Base-by-base conservation (phyloP, 2,113 vertebrate genomes). In the Steatornis caripensis region DNA sequence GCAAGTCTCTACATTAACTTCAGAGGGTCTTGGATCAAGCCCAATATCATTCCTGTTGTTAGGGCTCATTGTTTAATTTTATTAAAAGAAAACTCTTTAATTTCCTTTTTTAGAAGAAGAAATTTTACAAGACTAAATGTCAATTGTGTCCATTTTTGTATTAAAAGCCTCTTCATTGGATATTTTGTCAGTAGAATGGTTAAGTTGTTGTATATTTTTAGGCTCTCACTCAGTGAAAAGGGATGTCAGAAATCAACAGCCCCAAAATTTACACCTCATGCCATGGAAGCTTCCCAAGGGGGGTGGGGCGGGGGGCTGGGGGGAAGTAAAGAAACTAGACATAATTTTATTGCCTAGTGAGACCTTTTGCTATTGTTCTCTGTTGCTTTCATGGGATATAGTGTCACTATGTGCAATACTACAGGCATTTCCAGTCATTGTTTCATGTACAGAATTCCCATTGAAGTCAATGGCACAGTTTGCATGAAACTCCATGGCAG, bases 121-220 rank as follows among this genome's bases (percentile, higher is more conserved):
- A 62, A 75, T 26, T 72, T 51, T 68, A 75, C 27, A 79, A 84
- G 77, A 94, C 54, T 66, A 84, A 86, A 64, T 92, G 61, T 95
- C 81, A 94, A 22, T 86, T 94, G 27, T 86, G 88, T 84, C 21
- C 23, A 17, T 64, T 84, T 76, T 93, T 92, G 27, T 11, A 92
- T 49, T 51, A 58, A 85, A 95, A 81, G 48, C 84, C 96, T 96
- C 95, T 94, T 97, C 96, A 89, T 23, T 87, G 64, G 60, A 78
- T 92, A 96, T 48, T 96, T 94, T 70, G 68, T 94, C 95, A 96
- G 70, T 26, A 80, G 53, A 96, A 97, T 78, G 75, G 85, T 84
- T 96, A 84, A 62, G 39, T 74, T 6, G 4, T 83, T 39, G 68
- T 45, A 9, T 88, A 93, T 92, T 96, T 96, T 96, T 79, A 81